Base-by-base conservation (phyloP, 2,797 vertebrate genomes). In the Pelochelys cantorii region DNA sequence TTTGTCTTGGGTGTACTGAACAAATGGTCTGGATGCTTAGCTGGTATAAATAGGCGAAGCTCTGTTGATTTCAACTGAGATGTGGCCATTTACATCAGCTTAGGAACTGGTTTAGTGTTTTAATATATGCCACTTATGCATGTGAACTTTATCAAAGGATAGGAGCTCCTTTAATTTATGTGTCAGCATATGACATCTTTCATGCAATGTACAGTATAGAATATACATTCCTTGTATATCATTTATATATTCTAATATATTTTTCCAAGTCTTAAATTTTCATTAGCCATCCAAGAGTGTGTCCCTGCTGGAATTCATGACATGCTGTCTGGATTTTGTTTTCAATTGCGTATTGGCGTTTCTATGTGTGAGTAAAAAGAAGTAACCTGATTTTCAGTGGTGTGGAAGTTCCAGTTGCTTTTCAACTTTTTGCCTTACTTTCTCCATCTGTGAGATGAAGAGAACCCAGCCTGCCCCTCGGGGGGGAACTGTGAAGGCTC, bases 181-280 rank as follows among this genome's bases (percentile, higher is more conserved):
- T 74, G 60, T 37, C 85, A 94, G 83, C 68, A 68, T 42, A 0
- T 37, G 81, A 53, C 59, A 81, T 90, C 89, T 83, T 86, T 88
- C 83, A 11, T 68, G 81, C 48, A 8, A 1, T 80, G 48, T 48
- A 81, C 11, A 57, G 48, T 48, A 81, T 12, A 57, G 82, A 85
- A 78, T 42, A 22, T 84, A 48, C 22, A 52, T 71, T 77, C 34
- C 59, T 92, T 14, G 6, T 77, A 3, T 1, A 60, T 56, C 75
- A 74, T 48, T 88, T 59, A 91, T 42, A 29, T 77, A 14, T 48
- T 71, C n/a, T 77, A 27, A 14, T 48, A 14, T 23, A 14, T 94
- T 92, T 85, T 68, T 68, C 68, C 7, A 85, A 93, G 83, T 85
- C 65, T 84, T 68, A 42, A 13, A 56, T 81, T 95, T 94, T 83